These are phyloP conservation scores for Callithrix jacchus DNA, from an alignment of 2,113 vertebrate species.

Conservation along the genomic window DNA sequence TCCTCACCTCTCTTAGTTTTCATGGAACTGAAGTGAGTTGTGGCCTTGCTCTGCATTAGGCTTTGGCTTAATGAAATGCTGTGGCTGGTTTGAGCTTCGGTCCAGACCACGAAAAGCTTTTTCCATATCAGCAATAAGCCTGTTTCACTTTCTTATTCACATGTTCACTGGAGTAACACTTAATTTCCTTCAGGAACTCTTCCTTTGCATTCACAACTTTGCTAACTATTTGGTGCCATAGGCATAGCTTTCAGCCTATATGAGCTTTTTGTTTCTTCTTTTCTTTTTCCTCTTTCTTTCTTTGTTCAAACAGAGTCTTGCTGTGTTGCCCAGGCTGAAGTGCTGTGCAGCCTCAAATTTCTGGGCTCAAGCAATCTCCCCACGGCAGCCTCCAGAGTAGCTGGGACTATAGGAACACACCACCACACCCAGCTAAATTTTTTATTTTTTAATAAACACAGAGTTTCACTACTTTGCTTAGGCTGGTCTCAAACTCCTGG, in stretches of 20 bases:
- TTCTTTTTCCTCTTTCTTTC: too few relatives aligned
- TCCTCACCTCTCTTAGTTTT: background rate
- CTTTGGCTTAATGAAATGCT: background rate
- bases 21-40: background rate
- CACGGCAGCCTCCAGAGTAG: too few relatives aligned
- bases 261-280: too few relatives aligned
- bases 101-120: background rate
- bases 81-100: background rate
- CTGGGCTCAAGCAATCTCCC: too few relatives aligned
- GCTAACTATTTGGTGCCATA: background rate
- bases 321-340: too few relatives aligned
- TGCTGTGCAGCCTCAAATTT: too few relatives aligned
- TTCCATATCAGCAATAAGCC: background rate
- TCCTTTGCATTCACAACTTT: background rate
- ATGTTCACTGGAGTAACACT: background rate
- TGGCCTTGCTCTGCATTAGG: background rate
- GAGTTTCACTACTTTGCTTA: too few relatives aligned
- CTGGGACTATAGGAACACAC: too few relatives aligned
- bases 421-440: too few relatives aligned
- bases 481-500: too few relatives aligned
- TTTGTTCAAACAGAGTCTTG: too few relatives aligned
- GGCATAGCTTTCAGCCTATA: background rate
- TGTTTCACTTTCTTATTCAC: background rate
- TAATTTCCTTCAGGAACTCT: background rate
- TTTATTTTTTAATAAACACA: too few relatives aligned